Conservation (phyloP, 2,797 vertebrate species). For the Molossus molossus region DNA sequence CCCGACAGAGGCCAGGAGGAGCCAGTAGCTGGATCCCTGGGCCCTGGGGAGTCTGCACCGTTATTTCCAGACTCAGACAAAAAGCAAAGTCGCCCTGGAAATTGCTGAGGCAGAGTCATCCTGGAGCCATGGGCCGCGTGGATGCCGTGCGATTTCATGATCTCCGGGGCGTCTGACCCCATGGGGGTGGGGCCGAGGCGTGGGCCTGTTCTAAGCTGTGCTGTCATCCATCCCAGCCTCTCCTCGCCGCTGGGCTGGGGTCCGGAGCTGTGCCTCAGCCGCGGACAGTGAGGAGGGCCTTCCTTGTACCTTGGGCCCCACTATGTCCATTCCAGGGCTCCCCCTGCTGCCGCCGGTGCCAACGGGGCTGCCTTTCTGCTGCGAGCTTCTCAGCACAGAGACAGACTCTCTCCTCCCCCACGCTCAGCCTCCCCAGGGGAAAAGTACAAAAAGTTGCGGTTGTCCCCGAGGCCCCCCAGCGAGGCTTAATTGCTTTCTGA, state of each 20-base stretch:
- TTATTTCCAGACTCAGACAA: constrained; percentile 68
- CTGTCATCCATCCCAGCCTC: background rate
- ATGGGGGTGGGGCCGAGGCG: background rate
- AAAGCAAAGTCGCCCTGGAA: constrained; percentile 63
- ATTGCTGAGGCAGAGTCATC: constrained; percentile 63
- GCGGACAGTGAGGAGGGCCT: background rate
- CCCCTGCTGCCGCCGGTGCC: rapidly evolving
- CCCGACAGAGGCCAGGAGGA: background rate
- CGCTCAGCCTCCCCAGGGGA: background rate
- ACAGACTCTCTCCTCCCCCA: background rate
- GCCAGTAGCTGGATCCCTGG: constrained; percentile 43
- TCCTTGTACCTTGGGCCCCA: background rate
- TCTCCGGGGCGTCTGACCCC: background rate
- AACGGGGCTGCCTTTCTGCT: background rate
- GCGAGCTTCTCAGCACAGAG: background rate
- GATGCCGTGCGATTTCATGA: background rate
- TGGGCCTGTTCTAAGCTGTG: rapidly evolving
- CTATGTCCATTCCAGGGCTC: background rate
- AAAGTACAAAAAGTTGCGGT: background rate
- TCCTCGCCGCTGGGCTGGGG: background rate
- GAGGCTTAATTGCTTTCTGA: constrained; percentile 80
- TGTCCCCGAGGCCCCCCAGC: constrained; percentile 69
- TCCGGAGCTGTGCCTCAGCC: background rate
- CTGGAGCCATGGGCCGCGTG: background rate
- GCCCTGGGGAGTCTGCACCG: constrained; percentile 65